Evolutionary conservation across 2,888 invertebrate species (phyloP).

Genomic region (Pantelozetes paolii): DNA sequence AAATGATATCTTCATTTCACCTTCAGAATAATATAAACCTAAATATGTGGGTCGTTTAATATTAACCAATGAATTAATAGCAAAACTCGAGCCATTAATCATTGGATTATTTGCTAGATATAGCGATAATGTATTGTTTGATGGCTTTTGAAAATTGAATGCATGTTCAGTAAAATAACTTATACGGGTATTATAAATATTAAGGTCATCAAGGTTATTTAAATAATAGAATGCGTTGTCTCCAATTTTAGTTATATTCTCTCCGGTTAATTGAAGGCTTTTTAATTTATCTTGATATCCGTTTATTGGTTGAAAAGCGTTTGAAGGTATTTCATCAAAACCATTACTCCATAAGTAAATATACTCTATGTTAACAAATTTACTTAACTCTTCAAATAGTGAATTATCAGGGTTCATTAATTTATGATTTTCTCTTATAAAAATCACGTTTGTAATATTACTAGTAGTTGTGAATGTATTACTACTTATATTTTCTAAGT

Average conservation of each 20-base stretch:
- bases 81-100: not conserved
- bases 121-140: not conserved
- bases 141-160: not conserved
- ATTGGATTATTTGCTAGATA: not conserved
- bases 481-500: not conserved
- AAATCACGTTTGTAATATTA: not conserved
- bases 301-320: constrained; percentile 8
- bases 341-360: not conserved
- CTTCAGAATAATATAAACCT: too few species aligned
- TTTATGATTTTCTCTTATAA: not conserved
- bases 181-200: not conserved
- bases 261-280: not conserved
- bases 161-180: not conserved
- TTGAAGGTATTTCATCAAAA: not conserved
- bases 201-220: not conserved
- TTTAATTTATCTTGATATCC: not conserved
- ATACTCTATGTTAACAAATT: not conserved
- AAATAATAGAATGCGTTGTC: not conserved
- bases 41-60: not conserved
- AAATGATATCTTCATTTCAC: not conserved
- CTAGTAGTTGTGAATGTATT: constrained; percentile 3
- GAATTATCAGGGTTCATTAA: not conserved
- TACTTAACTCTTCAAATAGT: not conserved
- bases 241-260: not conserved
- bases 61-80: not conserved